Evolutionary conservation across 2,113 vertebrate species (phyloP), one percentile per base, ranked within the genome.

Genomic region (Notechis scutatus): DNA sequence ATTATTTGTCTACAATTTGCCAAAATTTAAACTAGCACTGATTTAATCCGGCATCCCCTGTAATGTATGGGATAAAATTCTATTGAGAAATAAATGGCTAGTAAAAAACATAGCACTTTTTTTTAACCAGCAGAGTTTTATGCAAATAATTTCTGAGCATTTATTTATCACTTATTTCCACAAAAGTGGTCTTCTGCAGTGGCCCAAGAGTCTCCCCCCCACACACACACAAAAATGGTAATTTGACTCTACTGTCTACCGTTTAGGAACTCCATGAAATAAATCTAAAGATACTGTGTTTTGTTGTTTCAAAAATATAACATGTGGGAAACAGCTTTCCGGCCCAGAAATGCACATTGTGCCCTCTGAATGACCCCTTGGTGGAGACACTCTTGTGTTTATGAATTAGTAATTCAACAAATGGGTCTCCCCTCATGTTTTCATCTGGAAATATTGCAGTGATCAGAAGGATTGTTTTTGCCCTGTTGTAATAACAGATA

Each of bases 41-140:
- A 34, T 61, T 93, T 54, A 50, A 39, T 86, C 90, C 90, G 50
- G 90, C 15, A 45, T 47, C 50, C 21, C 55, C 85, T 47, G 45
- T 74, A 56, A 88, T 55, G 87, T 91, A 91, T n/a, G 52, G 54
- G 52, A 34, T 91, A 39, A 93, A 93, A 55, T 87, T 88, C 39
- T 69, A 45, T 69, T 55, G 24, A 69, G 89, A 50, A 69, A 24
- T 90, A 34, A 93, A n/a, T 87, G 54, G 50, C 52, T 91, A 39
- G 86, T 74, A 39, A 20, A 74, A 74, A 93, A 64, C 57, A 64
- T 74, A 47, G 24, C 29, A 24, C 47, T 29, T 87, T 54, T 85
- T 61, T 14, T 52, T 69, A 39, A 59, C 50, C 87, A 26, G 57
- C n/a, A 52, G n/a, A 69, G 45, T 87, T 29, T 29, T 91, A 18